Evolutionary conservation across 2,888 invertebrate genomes (phyloP).

Genomic region (Cerastis rubricosa): DNA sequence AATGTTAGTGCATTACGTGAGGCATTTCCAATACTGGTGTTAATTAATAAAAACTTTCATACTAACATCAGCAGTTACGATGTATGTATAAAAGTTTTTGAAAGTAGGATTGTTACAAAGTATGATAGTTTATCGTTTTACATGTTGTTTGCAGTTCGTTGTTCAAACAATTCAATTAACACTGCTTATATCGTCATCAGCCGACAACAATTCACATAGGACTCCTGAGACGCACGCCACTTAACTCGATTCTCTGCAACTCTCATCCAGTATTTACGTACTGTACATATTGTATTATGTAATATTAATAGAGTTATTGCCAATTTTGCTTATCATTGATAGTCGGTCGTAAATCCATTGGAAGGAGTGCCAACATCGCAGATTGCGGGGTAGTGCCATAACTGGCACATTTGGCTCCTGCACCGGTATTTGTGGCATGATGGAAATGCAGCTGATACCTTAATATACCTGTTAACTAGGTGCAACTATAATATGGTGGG

Average conservation of each 20-base stretch:
- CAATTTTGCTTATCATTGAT: slow-evolving; percentile 16
- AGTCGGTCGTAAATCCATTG: slow-evolving; percentile 1
- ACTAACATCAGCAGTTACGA: slow-evolving; percentile 1
- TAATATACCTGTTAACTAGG: slow-evolving; percentile 23
- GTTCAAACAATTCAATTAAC: not conserved
- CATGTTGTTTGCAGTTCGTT: slow-evolving; percentile 12
- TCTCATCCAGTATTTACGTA: too few species aligned
- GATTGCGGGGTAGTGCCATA: slow-evolving; percentile 16
- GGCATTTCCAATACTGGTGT: slow-evolving; percentile 6
- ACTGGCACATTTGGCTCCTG: slow-evolving; percentile 50
- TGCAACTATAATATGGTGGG: not conserved
- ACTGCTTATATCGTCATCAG: not conserved
- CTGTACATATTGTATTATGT: not conserved
- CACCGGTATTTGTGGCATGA: slow-evolving; percentile 11
- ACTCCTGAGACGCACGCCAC: too few species aligned
- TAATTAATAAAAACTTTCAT: slow-evolving; percentile 34
- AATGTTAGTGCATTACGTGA: not conserved
- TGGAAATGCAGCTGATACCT: slow-evolving; percentile 9
- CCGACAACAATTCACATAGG: too few species aligned
- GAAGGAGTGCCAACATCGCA: slow-evolving; percentile 40
- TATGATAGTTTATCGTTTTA: not conserved
- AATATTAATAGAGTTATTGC: slow-evolving; percentile 6
- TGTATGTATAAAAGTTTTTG: slow-evolving; percentile 9
- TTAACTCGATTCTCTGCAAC: too few species aligned
- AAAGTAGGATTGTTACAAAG: not conserved